Evolutionary conservation across 1,140 invertebrate species (phyloP).

Genomic region (Drosophila kepulauana): DNA sequence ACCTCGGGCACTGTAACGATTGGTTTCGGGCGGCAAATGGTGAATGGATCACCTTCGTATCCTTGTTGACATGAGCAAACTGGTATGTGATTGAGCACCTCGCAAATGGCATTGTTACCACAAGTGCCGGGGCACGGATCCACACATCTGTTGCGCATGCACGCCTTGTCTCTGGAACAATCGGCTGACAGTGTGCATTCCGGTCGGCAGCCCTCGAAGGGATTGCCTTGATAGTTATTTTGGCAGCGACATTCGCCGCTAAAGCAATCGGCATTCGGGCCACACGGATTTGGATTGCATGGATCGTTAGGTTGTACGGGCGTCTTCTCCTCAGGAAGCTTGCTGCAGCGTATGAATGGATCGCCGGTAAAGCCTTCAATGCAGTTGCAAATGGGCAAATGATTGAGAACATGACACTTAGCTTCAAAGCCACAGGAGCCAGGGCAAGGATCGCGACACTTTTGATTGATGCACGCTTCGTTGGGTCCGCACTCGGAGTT

Average conservation of each 20-base stretch:
- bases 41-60: slow-evolving; percentile 93
- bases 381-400: slow-evolving; percentile 90
- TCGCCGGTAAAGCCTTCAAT: slow-evolving; percentile 89
- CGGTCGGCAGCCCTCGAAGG: slow-evolving; percentile 92
- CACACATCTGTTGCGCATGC: slow-evolving; percentile 92
- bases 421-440: slow-evolving; percentile 91
- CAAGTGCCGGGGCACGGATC: slow-evolving; percentile 93
- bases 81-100: slow-evolving; percentile 93
- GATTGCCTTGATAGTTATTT: slow-evolving; percentile 93
- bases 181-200: slow-evolving; percentile 93
- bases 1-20: slow-evolving; percentile 86
- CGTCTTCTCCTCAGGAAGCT: slow-evolving; percentile 72
- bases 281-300: slow-evolving; percentile 92
- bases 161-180: slow-evolving; percentile 92
- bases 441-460: slow-evolving; percentile 91
- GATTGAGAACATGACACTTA: slow-evolving; percentile 89
- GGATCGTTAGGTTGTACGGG: slow-evolving; percentile 86
- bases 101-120: slow-evolving; percentile 93
- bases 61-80: slow-evolving; percentile 91
- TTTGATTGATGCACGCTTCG: slow-evolving; percentile 89
- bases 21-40: slow-evolving; percentile 87
- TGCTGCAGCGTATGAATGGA: slow-evolving; percentile 89
- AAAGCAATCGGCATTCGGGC: slow-evolving; percentile 92
- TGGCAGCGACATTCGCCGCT: slow-evolving; percentile 91
- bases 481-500: slow-evolving; percentile 91